Evolutionary conservation across 2,888 invertebrate genomes (phyloP).

Genomic region (Microctonus aethiopoides): DNA sequence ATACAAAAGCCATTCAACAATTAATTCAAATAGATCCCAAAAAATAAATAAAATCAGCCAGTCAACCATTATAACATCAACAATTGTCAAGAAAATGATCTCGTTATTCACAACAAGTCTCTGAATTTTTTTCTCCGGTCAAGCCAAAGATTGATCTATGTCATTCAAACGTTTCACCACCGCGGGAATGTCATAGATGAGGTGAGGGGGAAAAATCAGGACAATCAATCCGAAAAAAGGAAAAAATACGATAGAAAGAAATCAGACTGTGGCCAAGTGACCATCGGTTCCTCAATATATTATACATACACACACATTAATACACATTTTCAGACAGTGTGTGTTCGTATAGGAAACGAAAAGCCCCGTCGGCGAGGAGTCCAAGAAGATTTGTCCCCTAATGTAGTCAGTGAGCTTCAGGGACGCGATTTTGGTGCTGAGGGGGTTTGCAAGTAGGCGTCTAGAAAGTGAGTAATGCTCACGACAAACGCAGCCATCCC

Average conservation of each 20-base stretch:
- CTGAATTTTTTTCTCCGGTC: neutral
- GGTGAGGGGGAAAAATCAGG: neutral
- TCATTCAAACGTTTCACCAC: neutral
- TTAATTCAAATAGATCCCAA: too few species aligned
- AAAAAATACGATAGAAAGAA: neutral
- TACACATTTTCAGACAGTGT: neutral
- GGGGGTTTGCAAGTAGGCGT: conserved; percentile 57
- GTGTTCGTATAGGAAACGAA: neutral
- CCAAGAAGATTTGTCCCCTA: conserved; percentile 64
- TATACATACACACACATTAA: neutral
- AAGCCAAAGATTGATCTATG: neutral
- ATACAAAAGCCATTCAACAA: too few species aligned
- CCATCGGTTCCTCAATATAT: neutral
- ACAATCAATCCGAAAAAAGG: neutral
- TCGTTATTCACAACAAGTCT: too few species aligned
- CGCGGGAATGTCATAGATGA: neutral
- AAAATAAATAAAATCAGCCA: too few species aligned
- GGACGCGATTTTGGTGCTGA: conserved; percentile 46
- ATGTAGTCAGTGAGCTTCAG: conserved; percentile 64
- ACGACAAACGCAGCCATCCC: conserved; percentile 64
- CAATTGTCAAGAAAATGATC: too few species aligned
- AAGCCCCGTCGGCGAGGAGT: conserved; percentile 22
- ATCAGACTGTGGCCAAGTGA: neutral
- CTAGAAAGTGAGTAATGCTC: conserved; percentile 67
- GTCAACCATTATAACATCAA: neutral